Base-by-base conservation (phyloP, 2,888 invertebrate species). In the Lasioglossum vierecki region DNA sequence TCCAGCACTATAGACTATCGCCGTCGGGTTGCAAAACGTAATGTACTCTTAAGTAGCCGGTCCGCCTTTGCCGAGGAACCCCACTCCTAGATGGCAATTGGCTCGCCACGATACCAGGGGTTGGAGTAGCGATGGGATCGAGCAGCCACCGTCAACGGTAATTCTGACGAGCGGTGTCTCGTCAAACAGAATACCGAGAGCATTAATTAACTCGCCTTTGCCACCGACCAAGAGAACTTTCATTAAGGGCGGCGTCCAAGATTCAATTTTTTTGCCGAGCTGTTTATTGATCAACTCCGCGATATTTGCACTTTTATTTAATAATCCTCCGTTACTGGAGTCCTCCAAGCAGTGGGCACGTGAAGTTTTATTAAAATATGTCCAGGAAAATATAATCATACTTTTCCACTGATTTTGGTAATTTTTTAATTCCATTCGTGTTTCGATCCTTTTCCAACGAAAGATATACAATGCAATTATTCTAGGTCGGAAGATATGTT, bases 11-110 rank as follows among this genome's bases (percentile, higher is more conserved):
- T 72, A 72, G 26, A 53, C 82, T 53, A 44, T 80, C 41, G 63
- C 30, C 44, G 82, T 71, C 75, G 84, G 77, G 82, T 22, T 35
- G 9, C 35, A 30, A 30, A 18, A 63, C 30, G 5, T 63, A 63
- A 63, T n/a, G 63, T 85, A 83, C 35, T 30, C 57, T 3, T 68
- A 68, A 84, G 81, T 83, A 76, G 74, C 76, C 39, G 57, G 80
- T 71, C 72, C 77, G 75, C 76, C 83, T 86, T 89, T 81, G 63
- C 35, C 15, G 35, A 66, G 80, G 46, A 49, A 70, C 53, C 72
- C 60, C 30, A 71, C 60, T 78, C 35, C 70, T 73, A 71, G 73
- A 80, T 76, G 85, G 81, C 86, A 86, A 89, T 91, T 88, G 90
- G 85, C 80, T 78, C 74, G 85, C 76, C 80, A 85, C 88, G 85